Percentiles rank a stretch among this genome's conserved stretches.
Evolutionary conservation across 2,888 invertebrate genomes (phyloP).

Genomic region (Kuschelorhynchus macadamiae): DNA sequence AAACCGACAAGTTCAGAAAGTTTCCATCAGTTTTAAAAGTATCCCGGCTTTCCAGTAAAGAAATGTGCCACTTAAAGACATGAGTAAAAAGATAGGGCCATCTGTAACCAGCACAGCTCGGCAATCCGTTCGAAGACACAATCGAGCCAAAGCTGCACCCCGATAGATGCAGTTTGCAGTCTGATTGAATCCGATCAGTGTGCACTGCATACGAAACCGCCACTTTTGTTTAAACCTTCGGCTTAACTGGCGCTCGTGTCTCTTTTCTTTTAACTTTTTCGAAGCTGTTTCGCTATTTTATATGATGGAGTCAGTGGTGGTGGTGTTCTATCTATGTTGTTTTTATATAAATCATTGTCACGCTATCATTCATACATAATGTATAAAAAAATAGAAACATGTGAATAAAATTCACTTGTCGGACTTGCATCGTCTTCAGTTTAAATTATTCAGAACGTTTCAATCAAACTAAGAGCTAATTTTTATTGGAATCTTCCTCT

Average conservation of each 20-base stretch:
- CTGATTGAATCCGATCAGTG: constrained; percentile 50
- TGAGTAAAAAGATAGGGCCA: constrained; percentile 45
- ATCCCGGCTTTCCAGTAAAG: constrained; percentile 32
- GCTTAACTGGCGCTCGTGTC: constrained; percentile 38
- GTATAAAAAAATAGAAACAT: no score
- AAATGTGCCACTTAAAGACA: constrained; percentile 40
- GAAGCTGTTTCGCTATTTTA: constrained; percentile 15
- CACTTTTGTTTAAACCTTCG: constrained; percentile 47
- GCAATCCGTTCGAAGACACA: constrained; percentile 47
- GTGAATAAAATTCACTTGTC: no score
- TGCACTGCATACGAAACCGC: constrained; percentile 48
- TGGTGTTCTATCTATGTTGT: not conserved
- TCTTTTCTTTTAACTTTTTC: constrained; percentile 34
- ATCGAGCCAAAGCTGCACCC: constrained; percentile 38
- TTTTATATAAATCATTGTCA: not conserved
- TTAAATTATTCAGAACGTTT: no score
- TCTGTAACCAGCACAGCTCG: constrained; percentile 48
- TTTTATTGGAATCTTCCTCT: no score
- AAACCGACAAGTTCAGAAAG: constrained; percentile 19
- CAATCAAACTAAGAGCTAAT: no score
- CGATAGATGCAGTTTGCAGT: constrained; percentile 48
- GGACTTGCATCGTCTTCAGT: no score
- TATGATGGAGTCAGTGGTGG: constrained; percentile 11
- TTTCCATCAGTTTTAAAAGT: constrained; percentile 42
- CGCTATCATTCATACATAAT: no score